phyloP scores from a whole-genome alignment of 2,113 vertebrate genomes.

The Elephantulus edwardii region DNA sequence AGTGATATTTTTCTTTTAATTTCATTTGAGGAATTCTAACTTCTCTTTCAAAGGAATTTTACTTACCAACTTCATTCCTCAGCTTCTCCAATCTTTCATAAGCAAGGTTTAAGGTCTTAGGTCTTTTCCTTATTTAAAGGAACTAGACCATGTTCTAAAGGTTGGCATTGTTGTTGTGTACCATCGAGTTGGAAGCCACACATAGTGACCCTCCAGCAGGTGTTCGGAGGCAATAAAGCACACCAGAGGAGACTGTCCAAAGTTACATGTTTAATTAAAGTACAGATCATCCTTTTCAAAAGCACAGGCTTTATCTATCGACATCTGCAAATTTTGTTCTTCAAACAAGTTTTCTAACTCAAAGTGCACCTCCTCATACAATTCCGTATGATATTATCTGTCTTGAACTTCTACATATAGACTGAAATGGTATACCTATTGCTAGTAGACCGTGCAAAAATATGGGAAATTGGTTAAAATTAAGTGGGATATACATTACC shows the following conservation, averaged over 20 bases:
- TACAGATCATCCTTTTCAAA: background rate
- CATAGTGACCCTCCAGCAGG: too few relatives aligned
- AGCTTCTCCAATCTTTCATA: background rate
- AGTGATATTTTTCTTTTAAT: background rate
- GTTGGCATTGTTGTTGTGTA: too few relatives aligned
- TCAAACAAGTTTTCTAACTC: constrained; percentile 8
- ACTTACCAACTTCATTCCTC: background rate
- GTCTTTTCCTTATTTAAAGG: background rate
- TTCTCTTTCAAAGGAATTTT: background rate
- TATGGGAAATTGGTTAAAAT: background rate
- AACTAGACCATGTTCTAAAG: background rate
- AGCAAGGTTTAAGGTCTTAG: constrained; percentile 17
- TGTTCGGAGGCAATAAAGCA: too few relatives aligned
- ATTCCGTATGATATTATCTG: background rate
- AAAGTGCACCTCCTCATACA: background rate
- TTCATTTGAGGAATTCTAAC: background rate
- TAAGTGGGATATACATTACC: background rate
- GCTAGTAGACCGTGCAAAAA: background rate
- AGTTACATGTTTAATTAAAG: background rate
- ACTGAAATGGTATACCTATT: constrained; percentile 9
- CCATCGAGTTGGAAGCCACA: too few relatives aligned
- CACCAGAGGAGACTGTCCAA: too few relatives aligned
- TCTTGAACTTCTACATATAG: background rate
- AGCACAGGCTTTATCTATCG: background rate
- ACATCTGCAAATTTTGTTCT: background rate